These are phyloP conservation scores for Sogatella furcifera DNA, from an alignment of 1,140 invertebrate genomes.

Conservation along the genomic window DNA sequence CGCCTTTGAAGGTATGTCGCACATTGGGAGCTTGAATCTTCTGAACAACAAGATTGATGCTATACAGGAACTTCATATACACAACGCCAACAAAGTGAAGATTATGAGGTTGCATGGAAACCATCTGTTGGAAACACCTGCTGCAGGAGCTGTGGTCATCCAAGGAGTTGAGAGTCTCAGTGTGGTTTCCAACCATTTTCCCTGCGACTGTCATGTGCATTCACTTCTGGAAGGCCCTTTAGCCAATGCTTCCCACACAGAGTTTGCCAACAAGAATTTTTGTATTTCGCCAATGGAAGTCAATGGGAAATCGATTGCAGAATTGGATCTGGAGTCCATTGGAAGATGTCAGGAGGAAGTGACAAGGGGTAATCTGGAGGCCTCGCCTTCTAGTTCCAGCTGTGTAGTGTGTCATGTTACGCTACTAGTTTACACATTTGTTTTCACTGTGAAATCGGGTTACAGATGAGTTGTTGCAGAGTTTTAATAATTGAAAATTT, in stretches of 20 bases:
- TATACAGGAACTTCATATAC: slow-evolving; percentile 57
- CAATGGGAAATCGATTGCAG: slow-evolving; percentile 58
- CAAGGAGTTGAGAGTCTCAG: slow-evolving; percentile 53
- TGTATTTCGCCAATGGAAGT: slow-evolving; percentile 75
- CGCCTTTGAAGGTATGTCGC: slow-evolving; percentile 56
- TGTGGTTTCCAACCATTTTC: slow-evolving; percentile 65
- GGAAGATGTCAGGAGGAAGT: slow-evolving; percentile 54
- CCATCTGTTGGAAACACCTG: slow-evolving; percentile 62
- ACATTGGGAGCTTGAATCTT: slow-evolving; percentile 57
- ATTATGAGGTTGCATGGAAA: slow-evolving; percentile 63
- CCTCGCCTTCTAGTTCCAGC: slow-evolving; percentile 23
- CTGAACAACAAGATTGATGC: slow-evolving; percentile 74
- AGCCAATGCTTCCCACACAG: slow-evolving; percentile 46
- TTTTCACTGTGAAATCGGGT: too few relatives aligned
- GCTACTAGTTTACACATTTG: too few relatives aligned
- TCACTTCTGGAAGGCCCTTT: slow-evolving; percentile 60
- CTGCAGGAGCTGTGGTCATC: slow-evolving; percentile 45
- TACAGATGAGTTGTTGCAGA: too few relatives aligned
- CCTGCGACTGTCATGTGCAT: slow-evolving; percentile 70
- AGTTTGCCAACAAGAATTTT: slow-evolving; percentile 64
- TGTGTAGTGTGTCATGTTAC: background rate
- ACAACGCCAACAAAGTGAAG: slow-evolving; percentile 52
- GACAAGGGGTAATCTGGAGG: slow-evolving; percentile 49
- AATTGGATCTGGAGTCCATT: slow-evolving; percentile 51
- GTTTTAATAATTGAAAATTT: too few relatives aligned